Conservation (phyloP, 2,797 vertebrate genomes). For the Aulostomus chinensis region DNA sequence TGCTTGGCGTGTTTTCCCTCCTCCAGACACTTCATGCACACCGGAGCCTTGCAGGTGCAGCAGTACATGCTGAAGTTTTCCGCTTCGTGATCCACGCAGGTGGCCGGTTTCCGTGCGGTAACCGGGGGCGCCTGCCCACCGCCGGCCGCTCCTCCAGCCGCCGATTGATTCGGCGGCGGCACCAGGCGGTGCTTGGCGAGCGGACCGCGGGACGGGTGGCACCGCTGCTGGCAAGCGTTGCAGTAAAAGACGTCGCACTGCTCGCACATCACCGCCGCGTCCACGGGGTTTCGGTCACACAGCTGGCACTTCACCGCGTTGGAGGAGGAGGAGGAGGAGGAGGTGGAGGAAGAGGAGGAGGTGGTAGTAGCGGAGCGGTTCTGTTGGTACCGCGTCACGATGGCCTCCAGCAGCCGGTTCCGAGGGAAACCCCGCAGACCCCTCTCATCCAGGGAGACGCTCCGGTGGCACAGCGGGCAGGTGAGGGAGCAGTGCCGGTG, state of each 20-base stretch:
- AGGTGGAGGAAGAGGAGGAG: slow-evolving; percentile 16
- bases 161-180: slow-evolving; percentile 71
- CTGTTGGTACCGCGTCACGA: slow-evolving; percentile 90
- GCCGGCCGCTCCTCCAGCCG: slow-evolving; percentile 29
- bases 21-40: slow-evolving; percentile 91
- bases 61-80: slow-evolving; percentile 96
- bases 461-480: slow-evolving; percentile 95
- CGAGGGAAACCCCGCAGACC: slow-evolving; percentile 92
- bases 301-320: slow-evolving; percentile 88
- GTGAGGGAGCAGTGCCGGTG: slow-evolving; percentile 92
- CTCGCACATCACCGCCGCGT: slow-evolving; percentile 92
- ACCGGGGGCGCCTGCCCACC: slow-evolving; percentile 61
- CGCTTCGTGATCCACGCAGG: slow-evolving; percentile 91
- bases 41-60: slow-evolving; percentile 87
- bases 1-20: slow-evolving; percentile 90
- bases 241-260: slow-evolving; percentile 97
- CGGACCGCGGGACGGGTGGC: slow-evolving; percentile 94
- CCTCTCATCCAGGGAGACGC: slow-evolving; percentile 92
- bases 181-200: slow-evolving; percentile 92
- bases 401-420: slow-evolving; percentile 93
- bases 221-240: slow-evolving; percentile 90
- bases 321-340: slow-evolving; percentile 25
- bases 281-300: slow-evolving; percentile 92
- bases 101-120: slow-evolving; percentile 82
- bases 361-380: slow-evolving; percentile 61